Evolutionary conservation across 1,140 invertebrate species (phyloP).

Genomic region (Lycorma delicatula): DNA sequence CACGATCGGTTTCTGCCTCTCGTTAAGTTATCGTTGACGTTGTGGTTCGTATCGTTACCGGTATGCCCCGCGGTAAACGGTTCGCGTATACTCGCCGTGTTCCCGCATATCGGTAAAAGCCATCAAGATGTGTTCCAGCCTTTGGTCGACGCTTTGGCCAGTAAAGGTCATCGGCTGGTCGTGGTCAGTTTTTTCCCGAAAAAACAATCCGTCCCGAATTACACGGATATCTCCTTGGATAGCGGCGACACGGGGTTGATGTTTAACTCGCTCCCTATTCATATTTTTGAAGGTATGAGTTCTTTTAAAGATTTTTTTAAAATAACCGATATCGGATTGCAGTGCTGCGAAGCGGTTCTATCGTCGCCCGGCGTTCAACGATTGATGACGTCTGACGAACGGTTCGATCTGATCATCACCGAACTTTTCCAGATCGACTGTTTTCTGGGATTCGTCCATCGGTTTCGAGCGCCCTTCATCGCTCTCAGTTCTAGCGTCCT

Average conservation of each 20-base stretch:
- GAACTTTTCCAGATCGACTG: constrained; percentile 31
- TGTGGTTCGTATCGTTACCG: no score
- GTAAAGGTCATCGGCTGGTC: constrained; percentile 32
- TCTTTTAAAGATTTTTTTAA: constrained; percentile 3
- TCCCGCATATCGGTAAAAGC: constrained; percentile 32
- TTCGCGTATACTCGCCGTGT: constrained; percentile 32
- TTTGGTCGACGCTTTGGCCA: constrained; percentile 31
- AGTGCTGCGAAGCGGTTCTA: constrained; percentile 42
- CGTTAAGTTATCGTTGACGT: no score
- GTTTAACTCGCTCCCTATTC: background rate
- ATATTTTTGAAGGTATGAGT: background rate
- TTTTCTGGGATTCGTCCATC: constrained; percentile 25
- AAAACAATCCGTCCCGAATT: constrained; percentile 41
- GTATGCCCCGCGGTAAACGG: no score
- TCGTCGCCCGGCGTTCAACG: constrained; percentile 41
- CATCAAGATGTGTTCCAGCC: constrained; percentile 35
- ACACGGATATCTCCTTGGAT: constrained; percentile 38
- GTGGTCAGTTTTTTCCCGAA: constrained; percentile 38
- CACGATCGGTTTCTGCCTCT: no score
- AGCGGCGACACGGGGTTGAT: background rate
- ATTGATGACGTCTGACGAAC: constrained; percentile 37
- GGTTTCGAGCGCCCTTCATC: constrained; percentile 50
- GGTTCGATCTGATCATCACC: constrained; percentile 33
- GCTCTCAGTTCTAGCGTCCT: constrained; percentile 44
- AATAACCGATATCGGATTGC: background rate